A percentile compares a stretch with the other conserved stretches of the same genome.
phyloP scores from a whole-genome alignment of 2,888 invertebrate genomes.

The Calephelis perditalis region DNA sequence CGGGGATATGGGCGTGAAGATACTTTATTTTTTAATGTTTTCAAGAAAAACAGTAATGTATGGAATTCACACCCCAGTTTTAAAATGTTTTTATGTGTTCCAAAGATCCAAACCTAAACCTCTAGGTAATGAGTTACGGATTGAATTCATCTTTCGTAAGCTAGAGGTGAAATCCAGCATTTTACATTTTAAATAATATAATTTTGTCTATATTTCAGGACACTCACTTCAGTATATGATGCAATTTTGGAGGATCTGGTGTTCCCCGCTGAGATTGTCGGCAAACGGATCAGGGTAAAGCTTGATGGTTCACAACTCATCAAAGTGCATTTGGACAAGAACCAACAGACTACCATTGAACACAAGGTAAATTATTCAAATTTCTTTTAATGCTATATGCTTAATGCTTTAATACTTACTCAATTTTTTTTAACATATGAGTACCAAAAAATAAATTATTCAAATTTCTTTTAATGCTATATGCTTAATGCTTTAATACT shows the following conservation, averaged over 20 bases:
- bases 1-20: no score
- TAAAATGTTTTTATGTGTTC: not conserved
- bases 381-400: no score
- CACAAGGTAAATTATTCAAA: conserved; percentile 87
- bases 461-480: no score
- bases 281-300: conserved; percentile 97
- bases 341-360: conserved; percentile 99
- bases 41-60: not conserved
- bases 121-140: no score
- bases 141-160: no score
- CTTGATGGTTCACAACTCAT: conserved; percentile 97
- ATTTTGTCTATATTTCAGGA: conserved; percentile 72
- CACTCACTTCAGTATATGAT: conserved; percentile 98
- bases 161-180: no score
- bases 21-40: no score
- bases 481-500: no score
- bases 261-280: conserved; percentile 99
- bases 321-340: conserved; percentile 98
- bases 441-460: conserved; percentile 46
- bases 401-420: no score
- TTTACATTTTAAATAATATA: not conserved
- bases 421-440: no score
- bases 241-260: conserved; percentile 98
- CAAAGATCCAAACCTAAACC: not conserved
- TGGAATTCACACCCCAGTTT: not conserved